These are phyloP conservation scores for Tachuris rubrigastra DNA, from an alignment of 2,113 vertebrate genomes.

Conservation along the genomic window DNA sequence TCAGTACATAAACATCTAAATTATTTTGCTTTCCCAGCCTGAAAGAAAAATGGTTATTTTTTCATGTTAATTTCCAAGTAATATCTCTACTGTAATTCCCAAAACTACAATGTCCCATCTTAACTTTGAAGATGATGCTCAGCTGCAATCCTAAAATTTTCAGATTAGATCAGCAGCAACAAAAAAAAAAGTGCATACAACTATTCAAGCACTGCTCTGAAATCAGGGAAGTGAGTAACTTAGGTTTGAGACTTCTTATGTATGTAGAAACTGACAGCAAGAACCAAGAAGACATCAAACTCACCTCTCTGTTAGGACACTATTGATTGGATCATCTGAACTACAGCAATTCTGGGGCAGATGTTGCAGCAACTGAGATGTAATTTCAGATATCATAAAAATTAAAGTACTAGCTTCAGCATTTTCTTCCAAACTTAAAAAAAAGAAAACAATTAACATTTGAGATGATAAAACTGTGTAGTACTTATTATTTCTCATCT, in stretches of 20 bases:
- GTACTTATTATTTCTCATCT: background rate
- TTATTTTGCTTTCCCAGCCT: background rate
- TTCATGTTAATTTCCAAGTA: background rate
- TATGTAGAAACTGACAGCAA: background rate
- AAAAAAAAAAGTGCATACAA: background rate
- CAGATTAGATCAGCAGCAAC: background rate
- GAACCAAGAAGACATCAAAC: background rate
- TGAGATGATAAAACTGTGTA: background rate
- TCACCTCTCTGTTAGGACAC: slow-evolving; percentile 54
- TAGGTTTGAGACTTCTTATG: background rate
- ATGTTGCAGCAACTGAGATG: slow-evolving; percentile 14
- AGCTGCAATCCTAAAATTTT: background rate
- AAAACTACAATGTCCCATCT: background rate
- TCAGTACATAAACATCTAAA: background rate
- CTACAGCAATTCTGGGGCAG: background rate
- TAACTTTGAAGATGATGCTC: background rate
- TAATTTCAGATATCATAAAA: slow-evolving; percentile 15
- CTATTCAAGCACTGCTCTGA: background rate
- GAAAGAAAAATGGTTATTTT: background rate
- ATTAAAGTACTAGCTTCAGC: background rate
- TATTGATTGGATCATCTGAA: background rate
- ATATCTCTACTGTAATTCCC: background rate
- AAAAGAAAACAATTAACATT: background rate
- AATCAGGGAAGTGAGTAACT: background rate
- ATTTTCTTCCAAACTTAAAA: slow-evolving; percentile 57